Conservation (phyloP, 2,797 vertebrate genomes). For the Coranthus polyacanthus region DNA sequence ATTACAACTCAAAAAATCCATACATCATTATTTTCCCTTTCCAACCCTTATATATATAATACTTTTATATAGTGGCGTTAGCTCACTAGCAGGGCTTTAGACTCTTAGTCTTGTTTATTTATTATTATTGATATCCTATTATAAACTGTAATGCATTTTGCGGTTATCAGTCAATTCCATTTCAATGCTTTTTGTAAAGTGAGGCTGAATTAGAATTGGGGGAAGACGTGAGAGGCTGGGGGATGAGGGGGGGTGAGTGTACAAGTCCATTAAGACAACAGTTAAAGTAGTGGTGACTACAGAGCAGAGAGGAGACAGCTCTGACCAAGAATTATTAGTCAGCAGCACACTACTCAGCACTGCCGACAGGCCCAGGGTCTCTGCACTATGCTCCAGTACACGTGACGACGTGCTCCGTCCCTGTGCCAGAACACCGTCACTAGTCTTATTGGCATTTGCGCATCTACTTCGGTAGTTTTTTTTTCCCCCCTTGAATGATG, state of each 20-base stretch:
- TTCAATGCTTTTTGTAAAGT: conserved; percentile 73
- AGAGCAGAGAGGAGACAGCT: conserved; percentile 61
- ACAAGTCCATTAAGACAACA: conserved; percentile 73
- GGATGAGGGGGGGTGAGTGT: conserved; percentile 39
- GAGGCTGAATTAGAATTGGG: conserved; percentile 55
- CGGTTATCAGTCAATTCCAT: conserved; percentile 70
- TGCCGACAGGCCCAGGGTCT: conserved; percentile 44
- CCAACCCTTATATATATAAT: neutral
- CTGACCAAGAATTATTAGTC: conserved; percentile 69
- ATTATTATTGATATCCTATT: conserved; percentile 73
- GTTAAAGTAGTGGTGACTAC: conserved; percentile 71
- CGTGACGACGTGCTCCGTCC: conserved; percentile 13
- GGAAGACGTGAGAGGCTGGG: conserved; percentile 19
- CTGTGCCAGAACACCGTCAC: conserved; percentile 23
- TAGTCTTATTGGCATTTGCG: no score
- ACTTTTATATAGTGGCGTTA: conserved; percentile 8
- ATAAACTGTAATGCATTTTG: conserved; percentile 72
- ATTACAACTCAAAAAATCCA: neutral
- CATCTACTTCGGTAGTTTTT: no score
- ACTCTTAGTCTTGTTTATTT: conserved; percentile 53
- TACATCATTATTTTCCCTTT: conserved; percentile 9
- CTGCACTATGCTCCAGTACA: conserved; percentile 31
- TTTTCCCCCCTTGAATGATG: conserved; percentile 35
- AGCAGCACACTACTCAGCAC: conserved; percentile 69
- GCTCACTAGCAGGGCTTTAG: conserved; percentile 14